Base-by-base conservation (phyloP, 2,888 invertebrate species). In the Drosophila paranaensis region DNA sequence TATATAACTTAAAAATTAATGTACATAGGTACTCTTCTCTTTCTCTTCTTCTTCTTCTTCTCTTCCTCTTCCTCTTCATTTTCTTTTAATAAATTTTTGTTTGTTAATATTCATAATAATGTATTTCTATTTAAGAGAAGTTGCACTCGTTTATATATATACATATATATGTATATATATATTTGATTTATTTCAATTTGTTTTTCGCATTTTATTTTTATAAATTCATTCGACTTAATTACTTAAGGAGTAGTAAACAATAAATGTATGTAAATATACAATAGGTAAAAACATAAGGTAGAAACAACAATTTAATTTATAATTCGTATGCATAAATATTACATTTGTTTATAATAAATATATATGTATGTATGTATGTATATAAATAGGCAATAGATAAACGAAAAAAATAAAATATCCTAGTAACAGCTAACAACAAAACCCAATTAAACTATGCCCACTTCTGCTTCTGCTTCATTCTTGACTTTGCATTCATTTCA, bases 161-260 rank as follows among this genome's bases (percentile, higher is more conserved):
- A 20, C 2, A 20, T 20, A 20, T 20, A 20, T 20, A 20, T 20
- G 2, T 20, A 20, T 20, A 20, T 20, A 20, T 58, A 37, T 46
- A 46, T 46, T 48, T 48, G 0, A 9, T 30, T 48, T 30, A 10
- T 27, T 46, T 43, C 11, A 25, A 13, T 45, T 33, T 20, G 25
- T 39, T 30, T 63, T 64, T 64, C 55, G 58, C 54, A 40, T 66
- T 79, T 57, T 66, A 69, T 62, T 75, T 81, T 69, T 78, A 66
- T 87, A 87, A 90, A 89, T 90, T 87, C 76, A 82, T 80, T 76
- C 71, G 70, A 78, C 78, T 78, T 77, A 78, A 80, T 81, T 78
- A 84, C 85, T 89, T 88, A 86, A 75, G 75, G 74, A 78, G 77
- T 87, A 87, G 57, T 62, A 85, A 85, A 89, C 76, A 85, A 87